Evolutionary conservation across 2,888 invertebrate species (phyloP).

Genomic region (Calameuta filiformis): DNA sequence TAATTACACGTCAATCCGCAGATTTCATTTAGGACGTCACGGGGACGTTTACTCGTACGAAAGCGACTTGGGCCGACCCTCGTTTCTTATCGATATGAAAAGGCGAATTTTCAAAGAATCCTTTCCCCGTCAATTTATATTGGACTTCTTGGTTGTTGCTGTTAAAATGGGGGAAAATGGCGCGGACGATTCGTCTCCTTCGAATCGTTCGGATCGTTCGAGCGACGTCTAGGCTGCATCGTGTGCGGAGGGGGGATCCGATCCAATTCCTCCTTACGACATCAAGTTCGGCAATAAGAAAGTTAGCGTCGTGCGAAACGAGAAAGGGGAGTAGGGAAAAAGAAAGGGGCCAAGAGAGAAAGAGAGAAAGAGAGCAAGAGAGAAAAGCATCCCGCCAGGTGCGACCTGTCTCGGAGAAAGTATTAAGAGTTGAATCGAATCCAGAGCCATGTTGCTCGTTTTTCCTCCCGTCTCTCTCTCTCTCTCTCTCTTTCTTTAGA

Average conservation of each 20-base stretch:
- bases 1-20: too few species aligned
- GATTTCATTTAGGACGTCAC: not conserved
- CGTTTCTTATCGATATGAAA: too few species aligned
- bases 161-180: too few species aligned
- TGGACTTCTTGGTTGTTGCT: too few species aligned
- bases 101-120: too few species aligned
- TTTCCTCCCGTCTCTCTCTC: slow-evolving; percentile 22
- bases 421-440: slow-evolving; percentile 58
- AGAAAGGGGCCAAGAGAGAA: slow-evolving; percentile 25
- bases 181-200: not conserved
- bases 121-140: too few species aligned
- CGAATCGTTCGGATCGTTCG: not conserved
- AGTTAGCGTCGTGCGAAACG: slow-evolving; percentile 39
- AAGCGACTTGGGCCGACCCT: too few species aligned
- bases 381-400: slow-evolving; percentile 31
- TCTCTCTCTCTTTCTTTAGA: slow-evolving; percentile 25
- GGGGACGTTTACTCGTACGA: slow-evolving; percentile 15
- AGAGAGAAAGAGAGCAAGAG: too few species aligned
- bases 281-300: slow-evolving; percentile 63
- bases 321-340: slow-evolving; percentile 20
- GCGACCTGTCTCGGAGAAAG: slow-evolving; percentile 41
- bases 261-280: slow-evolving; percentile 53
- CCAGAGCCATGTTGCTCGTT: slow-evolving; percentile 26
- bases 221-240: not conserved
- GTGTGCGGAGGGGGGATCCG: slow-evolving; percentile 31